Evolutionary conservation across 2,113 vertebrate genomes (phyloP).

Genomic region (Oxyruncus cristatus): DNA sequence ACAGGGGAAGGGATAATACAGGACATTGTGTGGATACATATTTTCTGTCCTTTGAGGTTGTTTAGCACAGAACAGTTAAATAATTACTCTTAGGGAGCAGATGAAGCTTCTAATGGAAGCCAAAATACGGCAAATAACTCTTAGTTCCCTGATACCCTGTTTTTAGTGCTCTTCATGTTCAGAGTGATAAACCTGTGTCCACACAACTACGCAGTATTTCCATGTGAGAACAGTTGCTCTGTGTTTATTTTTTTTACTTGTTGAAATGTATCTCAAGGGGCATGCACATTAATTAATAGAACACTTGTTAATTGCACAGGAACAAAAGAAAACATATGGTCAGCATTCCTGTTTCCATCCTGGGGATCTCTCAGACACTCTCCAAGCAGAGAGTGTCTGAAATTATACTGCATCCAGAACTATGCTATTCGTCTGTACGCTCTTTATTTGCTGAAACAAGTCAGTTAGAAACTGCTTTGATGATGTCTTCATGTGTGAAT

Average conservation of each 20-base stretch:
- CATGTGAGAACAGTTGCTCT: not conserved
- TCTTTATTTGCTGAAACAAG: constrained; percentile 50
- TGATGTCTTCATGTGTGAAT: constrained; percentile 60
- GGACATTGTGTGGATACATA: not conserved
- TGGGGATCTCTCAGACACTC: not conserved
- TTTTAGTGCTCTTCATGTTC: not conserved
- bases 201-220: not conserved
- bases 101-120: not conserved
- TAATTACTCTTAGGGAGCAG: not conserved
- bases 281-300: constrained; percentile 31
- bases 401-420: constrained; percentile 8
- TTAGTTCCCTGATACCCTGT: not conserved
- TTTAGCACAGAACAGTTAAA: not conserved
- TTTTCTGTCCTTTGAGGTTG: not conserved
- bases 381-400: not conserved
- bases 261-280: not conserved
- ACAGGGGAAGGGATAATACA: not conserved
- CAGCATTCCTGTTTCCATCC: constrained; percentile 35
- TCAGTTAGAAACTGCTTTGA: constrained; percentile 63
- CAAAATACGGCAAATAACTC: not conserved
- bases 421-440: not conserved
- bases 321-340: constrained; percentile 24
- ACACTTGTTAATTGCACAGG: constrained; percentile 2
- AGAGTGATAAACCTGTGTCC: not conserved
- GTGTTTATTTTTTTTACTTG: not conserved